Base-by-base conservation (phyloP, 2,888 invertebrate genomes). In the Noctua fimbriata region DNA sequence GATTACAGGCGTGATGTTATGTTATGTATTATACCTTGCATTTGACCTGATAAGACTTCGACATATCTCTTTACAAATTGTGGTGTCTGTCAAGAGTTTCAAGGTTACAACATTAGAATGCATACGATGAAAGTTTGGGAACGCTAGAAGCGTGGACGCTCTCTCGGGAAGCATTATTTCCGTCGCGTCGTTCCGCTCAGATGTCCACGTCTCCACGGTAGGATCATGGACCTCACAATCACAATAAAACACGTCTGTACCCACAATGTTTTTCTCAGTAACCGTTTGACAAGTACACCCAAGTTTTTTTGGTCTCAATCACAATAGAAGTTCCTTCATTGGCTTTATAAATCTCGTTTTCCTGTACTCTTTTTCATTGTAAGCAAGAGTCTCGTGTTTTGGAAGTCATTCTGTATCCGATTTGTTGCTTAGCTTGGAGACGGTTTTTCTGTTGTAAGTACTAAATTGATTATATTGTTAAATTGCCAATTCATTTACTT, bases 201-300 rank as follows among this genome's bases (percentile, higher is more conserved):
- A 44, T 79, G 84, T 87, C 49, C 82, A 80, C 82, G 73, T 44
- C 52, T 69, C 67, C 47, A 60, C 58, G 36, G 76, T 63, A 82
- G 73, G 88, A 88, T 65, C 87, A 81, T 87, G 81, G 79, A 82
- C 87, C 87, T 82, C 84, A 77, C 66, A 75, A 73, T 82, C 79
- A 87, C 79, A 84, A 87, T 83, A 79, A 86, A 87, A 87, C 75
- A 83, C 83, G 76, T 79, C 84, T 79, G 65, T 65, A 60, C 55
- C 79, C 76, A 85, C 85, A 83, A 79, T 69, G 84, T 87, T 85
- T 85, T 85, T 85, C 79, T 87, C 63, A 73, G 79, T 77, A 79
- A 83, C 84, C 74, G 63, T 86, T 83, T 63, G 73, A 78, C 74
- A 73, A 82, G 74, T 79, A 83, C 79, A 76, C 32, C 72, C 69